These are phyloP conservation scores for Caenorhabditis sp. DNA, from an alignment of 2,888 invertebrate genomes.

Conservation along the genomic window DNA sequence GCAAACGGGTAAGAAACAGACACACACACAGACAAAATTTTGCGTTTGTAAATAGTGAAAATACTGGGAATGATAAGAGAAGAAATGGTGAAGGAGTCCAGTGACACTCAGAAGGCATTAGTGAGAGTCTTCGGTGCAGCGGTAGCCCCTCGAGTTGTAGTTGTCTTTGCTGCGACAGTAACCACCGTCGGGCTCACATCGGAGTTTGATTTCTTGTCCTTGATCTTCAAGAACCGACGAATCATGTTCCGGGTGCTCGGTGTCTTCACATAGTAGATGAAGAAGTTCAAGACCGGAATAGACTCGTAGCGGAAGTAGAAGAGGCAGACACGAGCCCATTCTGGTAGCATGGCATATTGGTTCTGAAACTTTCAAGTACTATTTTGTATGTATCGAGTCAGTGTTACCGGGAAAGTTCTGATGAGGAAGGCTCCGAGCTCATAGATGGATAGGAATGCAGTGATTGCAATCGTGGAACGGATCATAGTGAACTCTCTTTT, in stretches of 20 bases:
- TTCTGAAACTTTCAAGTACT: conserved; percentile 13
- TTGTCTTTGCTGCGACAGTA: conserved; percentile 19
- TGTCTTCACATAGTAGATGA: conserved; percentile 47
- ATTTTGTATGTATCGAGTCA: neutral
- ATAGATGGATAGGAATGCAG: conserved; percentile 33
- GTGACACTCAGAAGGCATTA: neutral
- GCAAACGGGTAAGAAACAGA: no score
- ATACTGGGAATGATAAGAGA: no score
- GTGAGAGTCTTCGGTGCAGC: neutral
- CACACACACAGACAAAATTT: no score
- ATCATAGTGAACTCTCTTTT: conserved; percentile 39
- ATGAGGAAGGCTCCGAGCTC: conserved; percentile 37
- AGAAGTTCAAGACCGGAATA: conserved; percentile 22
- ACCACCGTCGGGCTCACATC: conserved; percentile 19
- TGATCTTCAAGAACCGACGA: conserved; percentile 13
- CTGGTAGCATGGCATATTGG: neutral
- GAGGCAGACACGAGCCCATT: neutral
- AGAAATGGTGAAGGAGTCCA: no score
- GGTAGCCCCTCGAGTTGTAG: neutral
- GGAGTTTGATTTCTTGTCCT: neutral
- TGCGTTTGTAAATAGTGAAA: no score
- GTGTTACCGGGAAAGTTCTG: conserved; percentile 31
- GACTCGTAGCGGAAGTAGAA: conserved; percentile 41
- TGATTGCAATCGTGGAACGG: conserved; percentile 20
- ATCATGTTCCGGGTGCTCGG: conserved; percentile 44